Conservation (phyloP, 2,888 invertebrate species). For the Rhingia rostrata region DNA sequence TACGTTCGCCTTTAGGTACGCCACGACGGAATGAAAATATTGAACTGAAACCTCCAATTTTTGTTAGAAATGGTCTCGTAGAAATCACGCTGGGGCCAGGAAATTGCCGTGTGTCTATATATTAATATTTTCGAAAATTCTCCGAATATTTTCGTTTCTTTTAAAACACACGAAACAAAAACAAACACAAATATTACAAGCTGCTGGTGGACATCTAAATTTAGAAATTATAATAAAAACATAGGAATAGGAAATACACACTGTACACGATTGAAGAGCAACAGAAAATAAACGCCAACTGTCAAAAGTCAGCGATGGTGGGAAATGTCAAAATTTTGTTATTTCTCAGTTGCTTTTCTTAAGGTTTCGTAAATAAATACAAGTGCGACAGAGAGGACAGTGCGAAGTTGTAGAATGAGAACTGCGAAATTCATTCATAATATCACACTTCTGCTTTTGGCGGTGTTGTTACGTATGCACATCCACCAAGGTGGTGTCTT, state of each 20-base stretch:
- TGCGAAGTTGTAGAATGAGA: constrained; percentile 26
- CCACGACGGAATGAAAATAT: constrained; percentile 81
- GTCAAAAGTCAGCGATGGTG: constrained; percentile 35
- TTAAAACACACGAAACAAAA: constrained; percentile 35
- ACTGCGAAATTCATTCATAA: constrained; percentile 55
- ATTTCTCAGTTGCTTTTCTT: constrained; percentile 2
- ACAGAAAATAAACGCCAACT: constrained; percentile 46
- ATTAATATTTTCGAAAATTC: constrained; percentile 62
- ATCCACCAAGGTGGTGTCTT: constrained; percentile 11
- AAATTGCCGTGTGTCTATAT: constrained; percentile 42
- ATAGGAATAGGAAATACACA: constrained; percentile 61
- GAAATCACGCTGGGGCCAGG: constrained; percentile 20
- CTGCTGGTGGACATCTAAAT: constrained; percentile 62
- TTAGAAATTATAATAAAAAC: constrained; percentile 71
- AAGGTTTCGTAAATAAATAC: constrained; percentile 62
- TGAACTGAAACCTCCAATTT: constrained; percentile 81
- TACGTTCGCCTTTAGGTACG: constrained; percentile 79
- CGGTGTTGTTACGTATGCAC: neutral
- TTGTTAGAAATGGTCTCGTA: constrained; percentile 64
- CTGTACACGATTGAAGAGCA: constrained; percentile 31
- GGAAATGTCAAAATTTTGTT: constrained; percentile 55
- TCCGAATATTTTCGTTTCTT: constrained; percentile 47
- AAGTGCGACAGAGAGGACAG: constrained; percentile 34
- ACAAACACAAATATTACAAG: constrained; percentile 47
- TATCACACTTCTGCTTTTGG: neutral